Base-by-base conservation (phyloP, 2,113 vertebrate genomes). In the Semicossyphus pulcher region DNA sequence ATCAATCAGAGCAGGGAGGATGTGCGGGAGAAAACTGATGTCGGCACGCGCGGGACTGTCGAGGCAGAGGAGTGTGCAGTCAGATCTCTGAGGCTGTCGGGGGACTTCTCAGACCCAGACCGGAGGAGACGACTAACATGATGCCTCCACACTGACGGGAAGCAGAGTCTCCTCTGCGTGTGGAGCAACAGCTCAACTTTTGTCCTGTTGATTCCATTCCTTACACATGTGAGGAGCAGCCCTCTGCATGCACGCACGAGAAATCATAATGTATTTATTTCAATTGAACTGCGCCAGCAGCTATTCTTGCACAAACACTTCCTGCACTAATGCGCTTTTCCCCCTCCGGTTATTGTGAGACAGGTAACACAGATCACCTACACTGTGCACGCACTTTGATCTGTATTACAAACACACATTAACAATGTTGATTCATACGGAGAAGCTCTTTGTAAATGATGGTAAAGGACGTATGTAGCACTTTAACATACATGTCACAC, bases 1-100 rank as follows among this genome's bases (percentile, higher is more conserved):
- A 75, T 87, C 83, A 83, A 74, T 83, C 78, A 31, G 42, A 54
- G 60, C 14, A 20, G 70, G 53, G 45, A 37, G 76, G 57, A 83
- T 26, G 25, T 58, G 51, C 65, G 25, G 37, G 56, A 31, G 51
- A 52, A 73, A 75, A 72, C 37, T 75, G 64, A 88, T 59, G 81
- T 51, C 45, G 80, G 72, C 61, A 65, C 39, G 69, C 52, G 39
- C 12, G 37, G 62, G 72, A 18, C 72, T 59, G 67, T 37, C 29
- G 52, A 76, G 82, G 83, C 63, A 66, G 63, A 71, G 25, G 57
- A 73, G 61, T 87, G 62, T 80, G 51, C 45, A 75, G 64, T 62
- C 73, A n/a, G 62, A 71, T 53, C 60, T 61, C 32, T n/a, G 51
- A 52, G 81, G 53, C 72, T 26, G 69, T 79, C 67, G 56, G 14